phyloP scores from a whole-genome alignment of 2,888 invertebrate genomes.

The Archaeoteleia sp. region DNA sequence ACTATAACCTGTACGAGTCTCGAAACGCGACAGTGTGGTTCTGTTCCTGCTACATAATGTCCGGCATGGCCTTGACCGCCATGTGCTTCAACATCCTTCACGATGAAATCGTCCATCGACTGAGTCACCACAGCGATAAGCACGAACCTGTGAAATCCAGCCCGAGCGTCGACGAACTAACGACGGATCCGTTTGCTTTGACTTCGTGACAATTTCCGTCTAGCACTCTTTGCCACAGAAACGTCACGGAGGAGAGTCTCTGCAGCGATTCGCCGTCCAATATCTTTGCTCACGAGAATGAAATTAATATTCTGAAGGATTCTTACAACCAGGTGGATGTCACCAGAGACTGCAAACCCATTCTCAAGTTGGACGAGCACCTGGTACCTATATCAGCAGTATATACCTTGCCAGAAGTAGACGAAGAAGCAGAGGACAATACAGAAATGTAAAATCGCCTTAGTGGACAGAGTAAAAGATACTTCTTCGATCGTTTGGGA shows the following conservation, averaged over 20 bases:
- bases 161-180: constrained; percentile 81
- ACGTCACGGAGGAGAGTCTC: constrained; percentile 69
- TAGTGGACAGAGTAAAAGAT: constrained; percentile 37
- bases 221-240: constrained; percentile 70
- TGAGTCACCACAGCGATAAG: constrained; percentile 80
- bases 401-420: constrained; percentile 72
- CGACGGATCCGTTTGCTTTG: constrained; percentile 81
- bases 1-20: constrained; percentile 78
- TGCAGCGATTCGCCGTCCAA: constrained; percentile 68
- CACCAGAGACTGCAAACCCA: constrained; percentile 72
- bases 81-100: constrained; percentile 94
- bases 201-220: constrained; percentile 84
- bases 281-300: constrained; percentile 72
- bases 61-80: constrained; percentile 90
- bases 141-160: constrained; percentile 80
- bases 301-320: constrained; percentile 73
- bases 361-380: constrained; percentile 71
- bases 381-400: constrained; percentile 66
- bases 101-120: constrained; percentile 89
- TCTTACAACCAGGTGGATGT: constrained; percentile 73
- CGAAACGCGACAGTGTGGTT: constrained; percentile 87
- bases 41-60: constrained; percentile 90
- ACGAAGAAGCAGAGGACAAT: constrained; percentile 72
- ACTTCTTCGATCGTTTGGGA: constrained; percentile 23
- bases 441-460: constrained; percentile 69